phyloP scores from a whole-genome alignment of 1,140 invertebrate genomes.

The Carposina sasakii region DNA sequence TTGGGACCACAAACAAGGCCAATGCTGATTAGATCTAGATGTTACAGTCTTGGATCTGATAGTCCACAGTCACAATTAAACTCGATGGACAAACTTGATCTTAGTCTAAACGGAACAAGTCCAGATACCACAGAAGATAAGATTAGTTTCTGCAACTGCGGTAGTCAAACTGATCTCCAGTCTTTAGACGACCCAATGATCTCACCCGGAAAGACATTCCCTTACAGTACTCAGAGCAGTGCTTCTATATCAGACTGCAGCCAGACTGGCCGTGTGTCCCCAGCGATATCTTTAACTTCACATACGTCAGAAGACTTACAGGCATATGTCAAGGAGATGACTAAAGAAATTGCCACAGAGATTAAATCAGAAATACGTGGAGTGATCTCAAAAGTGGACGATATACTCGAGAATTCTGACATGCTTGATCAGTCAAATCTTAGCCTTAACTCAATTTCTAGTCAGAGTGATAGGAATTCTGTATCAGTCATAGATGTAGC shows the following conservation, averaged over 20 bases:
- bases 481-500: conserved; percentile 82
- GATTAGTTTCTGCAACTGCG: conserved; percentile 77
- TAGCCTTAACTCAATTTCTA: conserved; percentile 61
- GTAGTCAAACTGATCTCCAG: conserved; percentile 80
- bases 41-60: conserved; percentile 76
- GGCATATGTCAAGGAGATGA: conserved; percentile 83
- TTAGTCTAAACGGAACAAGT: conserved; percentile 72
- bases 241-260: conserved; percentile 71
- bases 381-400: conserved; percentile 84
- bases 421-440: conserved; percentile 61
- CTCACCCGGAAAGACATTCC: conserved; percentile 70
- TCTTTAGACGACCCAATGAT: conserved; percentile 74
- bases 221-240: conserved; percentile 59
- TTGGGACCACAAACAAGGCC: conserved; percentile 46
- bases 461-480: conserved; percentile 74
- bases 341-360: conserved; percentile 84
- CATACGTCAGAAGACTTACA: conserved; percentile 78
- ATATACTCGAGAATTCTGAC: conserved; percentile 80
- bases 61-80: conserved; percentile 73
- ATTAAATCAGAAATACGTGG: conserved; percentile 87
- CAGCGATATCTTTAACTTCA: conserved; percentile 70
- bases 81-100: conserved; percentile 75
- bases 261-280: conserved; percentile 75
- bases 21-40: conserved; percentile 65
- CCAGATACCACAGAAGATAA: conserved; percentile 48